Conservation (phyloP, 2,888 invertebrate species). For the Lymantria monacha region DNA sequence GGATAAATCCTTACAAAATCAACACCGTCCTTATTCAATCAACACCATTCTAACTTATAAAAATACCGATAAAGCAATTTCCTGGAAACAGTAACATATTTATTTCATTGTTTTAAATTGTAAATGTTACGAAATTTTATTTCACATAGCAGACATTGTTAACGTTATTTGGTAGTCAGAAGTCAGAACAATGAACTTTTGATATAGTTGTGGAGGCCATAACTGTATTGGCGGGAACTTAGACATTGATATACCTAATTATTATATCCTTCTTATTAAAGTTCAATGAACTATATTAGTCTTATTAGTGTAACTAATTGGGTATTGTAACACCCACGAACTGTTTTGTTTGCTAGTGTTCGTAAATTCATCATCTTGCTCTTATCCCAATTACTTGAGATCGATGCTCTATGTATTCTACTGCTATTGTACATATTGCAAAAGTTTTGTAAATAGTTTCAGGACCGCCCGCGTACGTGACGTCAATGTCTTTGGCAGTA, state of each 20-base stretch:
- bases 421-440: too few species aligned
- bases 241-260: background rate
- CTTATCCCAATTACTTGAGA: too few species aligned
- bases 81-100: slow-evolving; percentile 43
- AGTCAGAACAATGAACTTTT: slow-evolving; percentile 43
- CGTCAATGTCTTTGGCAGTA: too few species aligned
- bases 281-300: too few species aligned
- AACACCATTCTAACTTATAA: slow-evolving; percentile 13
- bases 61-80: slow-evolving; percentile 29
- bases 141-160: slow-evolving; percentile 31
- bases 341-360: too few species aligned
- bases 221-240: slow-evolving; percentile 9
- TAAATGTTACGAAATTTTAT: slow-evolving; percentile 34
- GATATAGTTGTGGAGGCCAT: slow-evolving; percentile 18
- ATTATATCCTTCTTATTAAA: background rate
- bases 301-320: too few species aligned
- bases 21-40: slow-evolving; percentile 15
- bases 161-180: slow-evolving; percentile 16
- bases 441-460: too few species aligned
- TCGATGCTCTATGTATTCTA: too few species aligned
- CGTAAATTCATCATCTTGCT: too few species aligned
- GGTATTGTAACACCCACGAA: too few species aligned
- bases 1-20: slow-evolving; percentile 12
- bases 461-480: too few species aligned
- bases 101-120: slow-evolving; percentile 34